Evolutionary conservation across 2,888 invertebrate species (phyloP), one percentile per base, ranked within the genome.

Genomic region (Dexiosoma caninum): DNA sequence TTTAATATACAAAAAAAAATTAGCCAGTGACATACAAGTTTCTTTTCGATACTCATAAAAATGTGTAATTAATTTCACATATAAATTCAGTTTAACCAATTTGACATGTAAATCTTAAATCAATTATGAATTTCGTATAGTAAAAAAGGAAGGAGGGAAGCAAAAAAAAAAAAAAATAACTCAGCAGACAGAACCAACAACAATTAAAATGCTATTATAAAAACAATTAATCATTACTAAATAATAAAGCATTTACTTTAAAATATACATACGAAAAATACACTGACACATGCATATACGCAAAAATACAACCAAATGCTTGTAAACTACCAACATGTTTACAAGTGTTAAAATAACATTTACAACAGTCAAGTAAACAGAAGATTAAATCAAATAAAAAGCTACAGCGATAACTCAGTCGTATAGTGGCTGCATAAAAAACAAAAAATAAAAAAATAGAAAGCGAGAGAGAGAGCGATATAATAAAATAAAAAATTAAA

Each of bases 261-360:
- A 66, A 62, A 35, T n/a, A n/a, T n/a, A n/a, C n/a, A n/a, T n/a
- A n/a, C n/a, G n/a, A n/a, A 53, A 30, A 44, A 40, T 21, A 23
- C 21, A 46, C n/a, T 23, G 5, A 75, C 7, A 59, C 5, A 40
- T 10, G 10, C 10, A 57, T n/a, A 7, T 4, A 14, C 0, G 12
- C 8, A 44, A 19, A 21, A 35, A 60, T 10, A 74, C 30, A 67
- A 49, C n/a, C n/a, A 67, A 64, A 77, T 40, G 37, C 21, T 55
- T 55, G 70, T 62, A 70, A 62, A 77, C 77, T 70, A 64, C 77
- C 62, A 69, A 67, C 55, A 81, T 49, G 81, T 72, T 81, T 77
- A 81, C 81, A 77, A 81, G 81, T 81, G 81, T 81, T 81, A 81
- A 81, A 81, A 81, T 77, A 81, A 81, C 81, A 81, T 81, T 81